Evolutionary conservation across 2,797 vertebrate species (phyloP).

Genomic region (Oreonectes daqikongensis): DNA sequence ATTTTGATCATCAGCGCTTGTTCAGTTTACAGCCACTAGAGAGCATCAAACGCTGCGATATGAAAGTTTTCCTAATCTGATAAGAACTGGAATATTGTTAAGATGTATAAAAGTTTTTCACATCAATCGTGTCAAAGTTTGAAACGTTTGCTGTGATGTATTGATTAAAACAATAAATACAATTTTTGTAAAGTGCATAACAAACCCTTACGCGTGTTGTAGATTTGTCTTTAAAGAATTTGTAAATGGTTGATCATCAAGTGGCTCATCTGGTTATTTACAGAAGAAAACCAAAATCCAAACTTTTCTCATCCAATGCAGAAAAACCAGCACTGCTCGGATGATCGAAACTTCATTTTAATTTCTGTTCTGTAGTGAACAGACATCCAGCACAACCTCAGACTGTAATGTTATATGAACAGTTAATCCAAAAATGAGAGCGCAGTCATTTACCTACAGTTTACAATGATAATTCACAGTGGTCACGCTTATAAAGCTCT

Average conservation of each 20-base stretch:
- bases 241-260: too few relatives aligned
- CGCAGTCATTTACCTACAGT: neutral
- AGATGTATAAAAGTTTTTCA: neutral
- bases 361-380: neutral
- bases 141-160: neutral
- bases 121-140: neutral
- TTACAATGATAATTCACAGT: neutral
- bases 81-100: neutral
- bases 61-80: neutral
- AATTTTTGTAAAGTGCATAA: neutral
- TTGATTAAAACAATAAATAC: neutral
- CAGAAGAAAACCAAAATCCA: neutral
- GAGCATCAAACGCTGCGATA: neutral
- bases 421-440: neutral
- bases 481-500: too few relatives aligned
- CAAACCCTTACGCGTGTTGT: neutral
- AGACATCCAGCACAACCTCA: neutral
- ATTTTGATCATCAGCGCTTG: too few relatives aligned
- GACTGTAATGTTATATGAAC: neutral
- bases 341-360: conserved; percentile 20
- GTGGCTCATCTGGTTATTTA: neutral
- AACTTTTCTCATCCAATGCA: neutral
- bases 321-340: neutral
- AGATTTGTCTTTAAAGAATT: neutral
- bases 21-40: neutral